phyloP scores from a whole-genome alignment of 2,113 vertebrate genomes.

The Hippocampus abdominalis region DNA sequence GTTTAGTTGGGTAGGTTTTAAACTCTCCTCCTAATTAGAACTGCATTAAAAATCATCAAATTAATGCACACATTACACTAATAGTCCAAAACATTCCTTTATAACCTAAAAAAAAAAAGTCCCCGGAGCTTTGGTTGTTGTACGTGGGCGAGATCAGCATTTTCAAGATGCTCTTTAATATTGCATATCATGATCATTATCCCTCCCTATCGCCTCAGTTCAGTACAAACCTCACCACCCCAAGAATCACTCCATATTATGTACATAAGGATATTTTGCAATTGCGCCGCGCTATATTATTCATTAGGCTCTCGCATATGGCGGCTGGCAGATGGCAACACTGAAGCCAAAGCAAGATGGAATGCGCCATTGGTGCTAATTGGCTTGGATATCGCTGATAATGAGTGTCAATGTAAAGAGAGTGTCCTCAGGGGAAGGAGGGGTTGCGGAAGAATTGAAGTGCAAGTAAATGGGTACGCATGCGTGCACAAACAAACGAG shows the following conservation, averaged over 20 bases:
- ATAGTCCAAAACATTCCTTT: neutral
- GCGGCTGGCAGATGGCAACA: conserved; percentile 29
- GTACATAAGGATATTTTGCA: conserved; percentile 17
- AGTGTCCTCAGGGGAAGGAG: conserved; percentile 7
- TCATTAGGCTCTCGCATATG: conserved; percentile 34
- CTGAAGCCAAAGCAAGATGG: conserved; percentile 11
- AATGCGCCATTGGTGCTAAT: conserved; percentile 32
- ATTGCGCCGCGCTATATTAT: conserved; percentile 36
- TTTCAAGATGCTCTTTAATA: conserved; percentile 29
- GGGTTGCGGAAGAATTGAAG: neutral
- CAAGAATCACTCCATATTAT: conserved; percentile 4
- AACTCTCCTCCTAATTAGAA: neutral
- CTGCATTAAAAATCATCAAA: neutral
- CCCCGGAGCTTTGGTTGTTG: conserved; percentile 13
- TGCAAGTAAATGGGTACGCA: neutral
- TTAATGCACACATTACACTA: neutral
- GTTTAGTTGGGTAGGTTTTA: neutral
- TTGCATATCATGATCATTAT: conserved; percentile 36
- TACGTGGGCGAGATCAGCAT: conserved; percentile 10
- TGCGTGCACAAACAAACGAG: neutral
- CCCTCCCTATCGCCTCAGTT: conserved; percentile 6
- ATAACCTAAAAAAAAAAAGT: neutral
- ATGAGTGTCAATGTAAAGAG: conserved; percentile 22
- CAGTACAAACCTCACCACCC: neutral
- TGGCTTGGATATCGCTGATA: conserved; percentile 24